A percentile compares a stretch with the other conserved stretches of the same genome.
phyloP scores from a whole-genome alignment of 2,113 vertebrate species.

The Tetraodon nigroviridis region DNA sequence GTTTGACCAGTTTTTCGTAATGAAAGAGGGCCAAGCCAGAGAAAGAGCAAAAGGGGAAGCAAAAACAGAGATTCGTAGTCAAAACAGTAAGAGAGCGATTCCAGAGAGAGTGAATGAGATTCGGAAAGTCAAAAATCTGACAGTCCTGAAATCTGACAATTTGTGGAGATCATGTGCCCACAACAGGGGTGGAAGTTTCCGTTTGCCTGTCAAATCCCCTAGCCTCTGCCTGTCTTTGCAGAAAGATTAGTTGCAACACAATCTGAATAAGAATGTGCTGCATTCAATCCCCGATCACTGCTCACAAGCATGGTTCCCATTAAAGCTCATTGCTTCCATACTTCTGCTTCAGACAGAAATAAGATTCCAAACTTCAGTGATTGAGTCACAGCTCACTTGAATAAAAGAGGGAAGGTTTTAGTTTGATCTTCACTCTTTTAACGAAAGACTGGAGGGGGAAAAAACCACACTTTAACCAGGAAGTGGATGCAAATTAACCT shows the following conservation, averaged over 20 bases:
- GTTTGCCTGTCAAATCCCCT: constrained; percentile 48
- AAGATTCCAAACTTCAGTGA: constrained; percentile 62
- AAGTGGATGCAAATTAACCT: constrained; percentile 69
- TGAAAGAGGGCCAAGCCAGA: constrained; percentile 44
- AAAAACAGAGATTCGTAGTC: constrained; percentile 14
- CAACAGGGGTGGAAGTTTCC: constrained; percentile 23
- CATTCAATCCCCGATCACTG: constrained; percentile 54
- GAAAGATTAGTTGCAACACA: constrained; percentile 58
- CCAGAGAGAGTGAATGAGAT: not conserved
- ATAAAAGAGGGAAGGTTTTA: constrained; percentile 52
- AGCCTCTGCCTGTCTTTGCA: constrained; percentile 40
- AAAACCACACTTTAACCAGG: constrained; percentile 58
- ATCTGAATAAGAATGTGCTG: constrained; percentile 54
- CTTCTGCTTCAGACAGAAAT: constrained; percentile 60
- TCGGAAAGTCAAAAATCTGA: no score
- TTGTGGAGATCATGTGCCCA: constrained; percentile 25
- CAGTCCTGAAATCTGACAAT: not conserved
- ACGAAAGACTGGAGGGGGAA: constrained; percentile 3
- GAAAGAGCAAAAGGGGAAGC: constrained; percentile 28
- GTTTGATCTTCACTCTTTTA: constrained; percentile 24
- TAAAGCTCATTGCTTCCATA: constrained; percentile 70
- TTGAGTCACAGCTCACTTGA: constrained; percentile 53
- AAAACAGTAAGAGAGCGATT: not conserved
- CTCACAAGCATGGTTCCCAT: constrained; percentile 66
- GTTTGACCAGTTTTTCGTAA: constrained; percentile 72